These are phyloP conservation scores for Prunella himalayana DNA, from an alignment of 2,113 vertebrate genomes.

Conservation along the genomic window DNA sequence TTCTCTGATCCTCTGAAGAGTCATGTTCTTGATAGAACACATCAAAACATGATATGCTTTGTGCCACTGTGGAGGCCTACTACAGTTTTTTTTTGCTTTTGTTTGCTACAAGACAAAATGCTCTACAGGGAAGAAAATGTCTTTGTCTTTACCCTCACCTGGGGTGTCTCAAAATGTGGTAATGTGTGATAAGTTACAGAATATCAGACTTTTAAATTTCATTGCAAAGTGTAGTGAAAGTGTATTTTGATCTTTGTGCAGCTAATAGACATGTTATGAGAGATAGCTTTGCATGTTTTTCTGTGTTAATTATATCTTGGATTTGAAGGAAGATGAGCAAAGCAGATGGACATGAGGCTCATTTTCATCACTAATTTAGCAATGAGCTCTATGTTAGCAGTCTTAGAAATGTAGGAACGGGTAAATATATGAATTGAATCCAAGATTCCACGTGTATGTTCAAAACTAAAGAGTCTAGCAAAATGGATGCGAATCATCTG, in stretches of 20 bases:
- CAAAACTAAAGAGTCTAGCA: neutral
- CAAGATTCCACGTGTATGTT: neutral
- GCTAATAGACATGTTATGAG: neutral
- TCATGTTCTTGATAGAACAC: neutral
- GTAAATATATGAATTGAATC: slow-evolving; percentile 47
- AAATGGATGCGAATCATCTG: neutral
- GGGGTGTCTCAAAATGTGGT: neutral
- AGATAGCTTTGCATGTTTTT: neutral
- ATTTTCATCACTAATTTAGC: slow-evolving; percentile 53
- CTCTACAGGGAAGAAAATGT: neutral
- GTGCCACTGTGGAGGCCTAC: neutral
- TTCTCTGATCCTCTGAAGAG: neutral
- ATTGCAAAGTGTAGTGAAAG: neutral
- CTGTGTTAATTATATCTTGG: slow-evolving; percentile 49
- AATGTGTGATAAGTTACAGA: neutral
- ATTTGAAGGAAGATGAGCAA: slow-evolving; percentile 28
- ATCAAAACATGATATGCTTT: neutral
- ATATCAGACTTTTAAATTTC: neutral
- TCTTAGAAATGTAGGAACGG: neutral
- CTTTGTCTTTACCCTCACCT: neutral
- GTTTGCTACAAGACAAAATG: neutral
- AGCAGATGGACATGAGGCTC: slow-evolving; percentile 37
- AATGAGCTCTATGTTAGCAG: slow-evolving; percentile 21
- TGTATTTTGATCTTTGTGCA: neutral
- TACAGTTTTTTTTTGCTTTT: neutral